These are phyloP conservation scores for Orientallactaga bullata DNA, from an alignment of 2,113 vertebrate genomes.

Conservation along the genomic window DNA sequence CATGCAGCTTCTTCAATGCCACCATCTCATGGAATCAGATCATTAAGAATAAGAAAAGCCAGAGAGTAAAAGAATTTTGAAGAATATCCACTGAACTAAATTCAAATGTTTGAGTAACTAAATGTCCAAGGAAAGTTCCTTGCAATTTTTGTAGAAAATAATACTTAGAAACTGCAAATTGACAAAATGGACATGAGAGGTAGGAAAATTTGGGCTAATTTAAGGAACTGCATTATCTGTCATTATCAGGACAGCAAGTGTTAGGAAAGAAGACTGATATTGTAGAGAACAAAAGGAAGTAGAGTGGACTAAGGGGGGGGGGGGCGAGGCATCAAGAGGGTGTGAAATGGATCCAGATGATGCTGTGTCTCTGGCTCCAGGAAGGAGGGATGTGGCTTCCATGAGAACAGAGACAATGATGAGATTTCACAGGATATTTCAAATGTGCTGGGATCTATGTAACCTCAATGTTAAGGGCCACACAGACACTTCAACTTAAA, in stretches of 20 bases:
- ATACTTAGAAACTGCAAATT: background rate
- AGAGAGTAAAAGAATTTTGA: background rate
- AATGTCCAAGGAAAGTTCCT: background rate
- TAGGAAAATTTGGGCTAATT: background rate
- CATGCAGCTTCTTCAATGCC: background rate
- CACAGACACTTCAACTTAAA: background rate
- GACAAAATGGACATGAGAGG: background rate
- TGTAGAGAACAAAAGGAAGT: background rate
- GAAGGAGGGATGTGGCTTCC: background rate
- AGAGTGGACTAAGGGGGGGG: background rate
- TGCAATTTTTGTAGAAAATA: background rate
- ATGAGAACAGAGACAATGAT: background rate
- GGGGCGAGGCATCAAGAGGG: background rate
- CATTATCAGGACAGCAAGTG: background rate
- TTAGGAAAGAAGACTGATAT: background rate
- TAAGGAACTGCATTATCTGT: background rate
- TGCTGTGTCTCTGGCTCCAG: background rate
- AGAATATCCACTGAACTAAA: conserved; percentile 28
- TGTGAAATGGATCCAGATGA: background rate
- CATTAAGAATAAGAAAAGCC: background rate
- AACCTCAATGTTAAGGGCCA: background rate
- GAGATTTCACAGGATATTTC: background rate
- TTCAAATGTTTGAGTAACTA: conserved; percentile 37
- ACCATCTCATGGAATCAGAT: background rate
- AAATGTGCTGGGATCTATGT: background rate